phyloP scores from a whole-genome alignment of 2,113 vertebrate genomes.

The Octodon degus region DNA sequence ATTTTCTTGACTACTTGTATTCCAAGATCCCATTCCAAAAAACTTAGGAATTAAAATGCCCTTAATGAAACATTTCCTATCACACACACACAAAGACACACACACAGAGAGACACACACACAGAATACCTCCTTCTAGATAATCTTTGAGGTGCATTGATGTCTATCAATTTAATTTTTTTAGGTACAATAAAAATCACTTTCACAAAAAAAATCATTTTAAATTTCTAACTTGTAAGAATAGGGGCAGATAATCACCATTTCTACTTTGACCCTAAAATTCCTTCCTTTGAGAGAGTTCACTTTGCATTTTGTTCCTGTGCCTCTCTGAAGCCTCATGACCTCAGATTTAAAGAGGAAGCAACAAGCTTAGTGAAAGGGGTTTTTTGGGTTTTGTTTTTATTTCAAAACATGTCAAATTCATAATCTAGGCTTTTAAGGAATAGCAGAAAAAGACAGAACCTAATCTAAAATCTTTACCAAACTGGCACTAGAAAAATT shows the following conservation, averaged over 20 bases:
- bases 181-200: slow-evolving; percentile 53
- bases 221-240: slow-evolving; percentile 62
- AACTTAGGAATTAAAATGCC: slow-evolving; percentile 5
- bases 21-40: slow-evolving; percentile 64
- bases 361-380: background rate
- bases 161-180: slow-evolving; percentile 50
- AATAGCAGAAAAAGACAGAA: background rate
- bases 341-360: slow-evolving; percentile 38
- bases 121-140: slow-evolving; percentile 1
- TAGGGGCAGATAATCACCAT: slow-evolving; percentile 52
- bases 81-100: background rate
- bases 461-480: slow-evolving; percentile 58
- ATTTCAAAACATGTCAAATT: slow-evolving; percentile 65
- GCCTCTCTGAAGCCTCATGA: slow-evolving; percentile 34
- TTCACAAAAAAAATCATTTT: background rate
- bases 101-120: background rate
- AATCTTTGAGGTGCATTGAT: slow-evolving; percentile 45
- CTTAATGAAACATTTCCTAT: slow-evolving; percentile 44
- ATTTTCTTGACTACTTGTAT: slow-evolving; percentile 64
- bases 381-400: background rate
- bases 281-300: slow-evolving; percentile 50
- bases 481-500: slow-evolving; percentile 9
- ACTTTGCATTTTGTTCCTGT: slow-evolving; percentile 62
- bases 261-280: slow-evolving; percentile 63
- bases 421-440: slow-evolving; percentile 17